Evolutionary conservation across 2,113 vertebrate genomes (phyloP), one percentile per base, ranked within the genome.

Genomic region (Chascanopsetta lugubris): DNA sequence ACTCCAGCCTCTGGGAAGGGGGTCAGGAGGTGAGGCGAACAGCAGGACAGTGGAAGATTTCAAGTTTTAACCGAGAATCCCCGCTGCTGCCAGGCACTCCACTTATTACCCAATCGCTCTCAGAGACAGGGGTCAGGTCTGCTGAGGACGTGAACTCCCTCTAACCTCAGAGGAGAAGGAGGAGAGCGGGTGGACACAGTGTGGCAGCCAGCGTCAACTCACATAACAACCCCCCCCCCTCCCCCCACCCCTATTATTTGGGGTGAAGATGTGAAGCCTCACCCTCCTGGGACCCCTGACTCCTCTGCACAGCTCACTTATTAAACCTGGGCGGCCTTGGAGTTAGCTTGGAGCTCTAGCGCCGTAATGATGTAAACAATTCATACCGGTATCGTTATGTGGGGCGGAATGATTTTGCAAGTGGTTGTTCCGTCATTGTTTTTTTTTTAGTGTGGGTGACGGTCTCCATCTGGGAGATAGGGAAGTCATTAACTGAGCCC

Each of bases 101-200:
- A 58, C 64, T 84, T 79, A 86, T 89, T 85, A 85, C 49, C 72
- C 79, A 79, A 85, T 87, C 72, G 54, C 42, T 84, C 75, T 77
- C 64, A 66, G 67, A 70, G 77, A 82, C 81, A 74, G 15, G n/a
- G 63, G 58, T 75, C 82, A 69, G 30, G 55, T 74, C 58, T 72
- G 25, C 30, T 67, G 60, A 86, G 71, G 75, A 82, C 66, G 61
- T n/a, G 60, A 53, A 32, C 51, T 62, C 63, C 57, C 49, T 61
- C 36, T 73, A 65, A 77, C 68, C 65, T 69, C 32, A 48, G 68
- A 85, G 65, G 36, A 75, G 46, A 13, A 61, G 46, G 56, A 50
- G 22, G 48, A n/a, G n/a, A n/a, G n/a, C n/a, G n/a, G 53, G 46
- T 48, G 57, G 43, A 45, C 42, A 30, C 29, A 32, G 45, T 9